A percentile compares a stretch with the other conserved stretches of the same genome.
Conservation (phyloP, 1,140 invertebrate species). For the Drosophila funebris region DNA sequence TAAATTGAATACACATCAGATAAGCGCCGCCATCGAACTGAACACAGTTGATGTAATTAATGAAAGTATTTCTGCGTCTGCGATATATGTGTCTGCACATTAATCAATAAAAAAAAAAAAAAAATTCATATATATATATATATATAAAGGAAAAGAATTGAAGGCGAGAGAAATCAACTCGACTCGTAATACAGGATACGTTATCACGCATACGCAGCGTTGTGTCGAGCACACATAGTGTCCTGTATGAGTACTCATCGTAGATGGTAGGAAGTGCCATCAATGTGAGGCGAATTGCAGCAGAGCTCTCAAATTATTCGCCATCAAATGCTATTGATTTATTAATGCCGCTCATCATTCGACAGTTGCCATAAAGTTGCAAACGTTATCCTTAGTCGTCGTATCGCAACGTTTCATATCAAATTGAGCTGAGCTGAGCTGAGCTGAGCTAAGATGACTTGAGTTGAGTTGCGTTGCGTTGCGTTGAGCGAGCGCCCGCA, state of each 20-base stretch:
- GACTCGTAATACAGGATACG: neutral
- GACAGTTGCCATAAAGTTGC: conserved; percentile 44
- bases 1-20: neutral
- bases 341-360: conserved; percentile 66
- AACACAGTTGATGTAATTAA: no score
- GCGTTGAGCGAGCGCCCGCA: conserved; percentile 5
- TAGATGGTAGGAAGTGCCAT: neutral
- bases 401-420: conserved; percentile 1
- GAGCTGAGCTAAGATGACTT: neutral
- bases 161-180: neutral
- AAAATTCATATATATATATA: no score
- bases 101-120: conserved; percentile 59
- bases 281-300: conserved; percentile 51
- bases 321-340: conserved; percentile 76
- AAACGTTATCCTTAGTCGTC: conserved; percentile 15
- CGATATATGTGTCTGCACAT: conserved; percentile 35
- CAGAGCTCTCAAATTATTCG: conserved; percentile 59
- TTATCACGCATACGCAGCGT: conserved; percentile 40
- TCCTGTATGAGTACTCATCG: neutral
- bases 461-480: neutral
- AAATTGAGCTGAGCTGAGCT: neutral
- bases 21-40: neutral
- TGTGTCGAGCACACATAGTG: neutral
- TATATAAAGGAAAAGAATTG: neutral
- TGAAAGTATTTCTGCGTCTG: neutral